phyloP scores from a whole-genome alignment of 2,888 invertebrate species.

The Melanophora roralis region DNA sequence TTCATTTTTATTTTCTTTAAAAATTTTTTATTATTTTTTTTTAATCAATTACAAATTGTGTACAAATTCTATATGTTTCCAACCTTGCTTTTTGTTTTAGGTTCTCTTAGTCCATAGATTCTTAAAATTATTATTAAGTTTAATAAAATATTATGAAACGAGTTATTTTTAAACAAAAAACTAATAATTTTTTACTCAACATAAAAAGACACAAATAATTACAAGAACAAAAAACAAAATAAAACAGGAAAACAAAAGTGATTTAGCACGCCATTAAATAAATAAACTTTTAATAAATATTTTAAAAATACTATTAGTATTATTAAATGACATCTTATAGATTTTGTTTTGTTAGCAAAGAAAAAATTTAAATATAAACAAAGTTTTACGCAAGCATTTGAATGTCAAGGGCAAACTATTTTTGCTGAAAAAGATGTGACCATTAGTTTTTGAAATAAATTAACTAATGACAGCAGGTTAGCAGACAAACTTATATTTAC shows the following conservation, averaged over 20 bases:
- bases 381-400: background rate
- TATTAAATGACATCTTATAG: background rate
- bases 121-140: background rate
- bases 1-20: no score
- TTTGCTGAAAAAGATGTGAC: background rate
- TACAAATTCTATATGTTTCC: background rate
- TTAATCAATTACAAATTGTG: conserved; percentile 11
- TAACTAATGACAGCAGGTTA: no score
- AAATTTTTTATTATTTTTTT: no score
- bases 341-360: background rate
- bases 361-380: background rate
- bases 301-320: background rate
- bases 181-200: background rate
- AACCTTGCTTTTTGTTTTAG: background rate
- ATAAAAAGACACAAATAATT: background rate
- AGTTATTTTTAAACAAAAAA: background rate
- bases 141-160: no score
- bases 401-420: background rate
- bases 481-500: no score
- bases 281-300: background rate
- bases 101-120: background rate
- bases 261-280: background rate
- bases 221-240: background rate
- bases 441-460: no score
- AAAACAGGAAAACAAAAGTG: background rate